These are phyloP conservation scores for Podarcis raffonei DNA, from an alignment of 2,113 vertebrate species.

Conservation along the genomic window DNA sequence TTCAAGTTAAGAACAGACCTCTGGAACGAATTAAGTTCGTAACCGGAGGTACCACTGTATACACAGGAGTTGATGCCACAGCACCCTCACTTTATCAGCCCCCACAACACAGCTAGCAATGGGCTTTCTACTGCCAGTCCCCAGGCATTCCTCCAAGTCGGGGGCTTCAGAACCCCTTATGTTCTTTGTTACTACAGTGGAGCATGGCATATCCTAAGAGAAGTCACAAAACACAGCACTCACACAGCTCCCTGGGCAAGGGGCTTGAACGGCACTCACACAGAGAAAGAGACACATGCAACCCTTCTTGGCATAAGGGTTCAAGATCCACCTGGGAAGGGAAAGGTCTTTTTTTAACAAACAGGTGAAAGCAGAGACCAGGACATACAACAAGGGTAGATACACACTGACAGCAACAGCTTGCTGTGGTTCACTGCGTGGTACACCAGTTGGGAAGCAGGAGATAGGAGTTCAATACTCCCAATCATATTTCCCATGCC, in stretches of 20 bases:
- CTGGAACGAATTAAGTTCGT: too few relatives aligned
- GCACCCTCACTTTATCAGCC: background rate
- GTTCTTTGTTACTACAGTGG: background rate
- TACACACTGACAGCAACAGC: background rate
- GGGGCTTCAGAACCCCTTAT: background rate
- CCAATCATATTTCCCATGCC: too few relatives aligned
- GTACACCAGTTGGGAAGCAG: too few relatives aligned
- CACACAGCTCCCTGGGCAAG: background rate
- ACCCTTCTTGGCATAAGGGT: background rate
- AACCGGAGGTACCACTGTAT: background rate
- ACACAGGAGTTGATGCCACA: background rate
- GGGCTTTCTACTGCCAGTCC: background rate
- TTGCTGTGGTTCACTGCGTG: background rate
- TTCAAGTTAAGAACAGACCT: too few relatives aligned
- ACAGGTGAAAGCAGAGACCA: background rate
- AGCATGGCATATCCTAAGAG: background rate
- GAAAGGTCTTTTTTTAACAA: background rate
- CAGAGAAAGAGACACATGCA: background rate
- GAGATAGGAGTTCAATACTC: too few relatives aligned
- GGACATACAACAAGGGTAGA: background rate
- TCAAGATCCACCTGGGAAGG: background rate
- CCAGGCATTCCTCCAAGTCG: background rate
- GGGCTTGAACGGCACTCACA: background rate
- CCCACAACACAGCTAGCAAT: background rate
- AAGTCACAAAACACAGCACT: background rate